Evolutionary conservation across 2,888 invertebrate species (phyloP).

Genomic region (Agonopterix arenella): DNA sequence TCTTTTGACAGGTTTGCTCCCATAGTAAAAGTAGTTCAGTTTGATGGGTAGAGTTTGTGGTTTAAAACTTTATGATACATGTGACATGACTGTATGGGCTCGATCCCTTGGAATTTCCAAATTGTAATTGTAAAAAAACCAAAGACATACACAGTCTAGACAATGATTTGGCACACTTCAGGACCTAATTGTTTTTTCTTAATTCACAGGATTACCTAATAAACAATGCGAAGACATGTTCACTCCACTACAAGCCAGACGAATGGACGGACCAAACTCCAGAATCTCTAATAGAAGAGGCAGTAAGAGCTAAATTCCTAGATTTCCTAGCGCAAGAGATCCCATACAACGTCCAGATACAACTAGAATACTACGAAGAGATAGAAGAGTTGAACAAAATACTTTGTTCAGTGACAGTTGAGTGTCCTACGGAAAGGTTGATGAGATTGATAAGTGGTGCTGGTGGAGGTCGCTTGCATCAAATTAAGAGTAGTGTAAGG

Average conservation of each 20-base stretch:
- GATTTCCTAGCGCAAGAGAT: slow-evolving; percentile 91
- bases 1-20: too few relatives aligned
- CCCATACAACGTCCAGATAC: slow-evolving; percentile 84
- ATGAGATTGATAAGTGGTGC: slow-evolving; percentile 81
- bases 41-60: too few relatives aligned
- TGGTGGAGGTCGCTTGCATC: slow-evolving; percentile 81
- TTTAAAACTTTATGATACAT: too few relatives aligned
- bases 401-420: slow-evolving; percentile 75
- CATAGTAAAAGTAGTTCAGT: too few relatives aligned
- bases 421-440: slow-evolving; percentile 79
- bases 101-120: too few relatives aligned
- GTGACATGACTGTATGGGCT: too few relatives aligned
- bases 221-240: slow-evolving; percentile 78
- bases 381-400: slow-evolving; percentile 66
- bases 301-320: slow-evolving; percentile 89
- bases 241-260: slow-evolving; percentile 82
- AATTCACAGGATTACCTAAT: slow-evolving; percentile 81
- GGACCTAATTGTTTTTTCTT: slow-evolving; percentile 1
- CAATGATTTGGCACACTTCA: not conserved
- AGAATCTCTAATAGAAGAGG: slow-evolving; percentile 81
- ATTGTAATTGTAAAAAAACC: too few relatives aligned
- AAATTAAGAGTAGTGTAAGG: slow-evolving; percentile 81
- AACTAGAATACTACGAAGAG: slow-evolving; percentile 81
- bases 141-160: too few relatives aligned
- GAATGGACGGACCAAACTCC: slow-evolving; percentile 86